These are phyloP conservation scores for Luscinia megarhynchos DNA, from an alignment of 2,797 vertebrate genomes.

Conservation along the genomic window DNA sequence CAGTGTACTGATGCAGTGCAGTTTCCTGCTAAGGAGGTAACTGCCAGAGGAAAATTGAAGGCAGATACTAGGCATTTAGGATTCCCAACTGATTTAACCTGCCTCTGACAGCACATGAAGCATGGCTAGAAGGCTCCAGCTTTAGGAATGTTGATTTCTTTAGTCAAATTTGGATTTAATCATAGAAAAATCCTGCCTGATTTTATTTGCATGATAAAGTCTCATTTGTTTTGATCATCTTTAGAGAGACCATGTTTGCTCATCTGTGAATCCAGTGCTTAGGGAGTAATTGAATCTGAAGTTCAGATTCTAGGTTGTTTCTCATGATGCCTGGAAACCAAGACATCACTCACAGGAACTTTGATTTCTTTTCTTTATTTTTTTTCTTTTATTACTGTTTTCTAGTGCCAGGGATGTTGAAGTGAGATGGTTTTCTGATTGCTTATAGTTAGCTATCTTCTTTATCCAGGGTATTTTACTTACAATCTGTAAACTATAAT, in stretches of 20 bases:
- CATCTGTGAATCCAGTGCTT: neutral
- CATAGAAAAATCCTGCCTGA: neutral
- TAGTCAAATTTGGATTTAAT: constrained; percentile 2
- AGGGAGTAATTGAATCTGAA: neutral
- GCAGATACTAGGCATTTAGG: neutral
- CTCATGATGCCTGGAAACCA: neutral
- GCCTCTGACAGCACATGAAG: fast-evolving
- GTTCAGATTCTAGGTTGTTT: neutral
- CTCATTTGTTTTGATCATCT: constrained; percentile 6
- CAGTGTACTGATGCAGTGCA: neutral
- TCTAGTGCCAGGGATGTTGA: neutral
- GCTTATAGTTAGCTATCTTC: neutral
- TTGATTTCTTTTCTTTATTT: neutral
- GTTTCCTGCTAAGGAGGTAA: neutral
- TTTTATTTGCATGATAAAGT: constrained; percentile 6
- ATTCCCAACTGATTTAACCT: neutral
- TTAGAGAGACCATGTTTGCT: neutral
- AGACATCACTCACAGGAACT: neutral
- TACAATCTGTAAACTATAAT: neutral
- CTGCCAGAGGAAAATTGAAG: constrained; percentile 10
- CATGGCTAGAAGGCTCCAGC: neutral
- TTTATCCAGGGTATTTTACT: neutral
- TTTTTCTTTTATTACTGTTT: neutral
- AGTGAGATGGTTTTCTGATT: neutral
- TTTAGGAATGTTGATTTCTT: constrained; percentile 16